These are phyloP conservation scores for Boleophthalmus pectinirostris DNA, from an alignment of 2,113 vertebrate genomes.

Conservation along the genomic window DNA sequence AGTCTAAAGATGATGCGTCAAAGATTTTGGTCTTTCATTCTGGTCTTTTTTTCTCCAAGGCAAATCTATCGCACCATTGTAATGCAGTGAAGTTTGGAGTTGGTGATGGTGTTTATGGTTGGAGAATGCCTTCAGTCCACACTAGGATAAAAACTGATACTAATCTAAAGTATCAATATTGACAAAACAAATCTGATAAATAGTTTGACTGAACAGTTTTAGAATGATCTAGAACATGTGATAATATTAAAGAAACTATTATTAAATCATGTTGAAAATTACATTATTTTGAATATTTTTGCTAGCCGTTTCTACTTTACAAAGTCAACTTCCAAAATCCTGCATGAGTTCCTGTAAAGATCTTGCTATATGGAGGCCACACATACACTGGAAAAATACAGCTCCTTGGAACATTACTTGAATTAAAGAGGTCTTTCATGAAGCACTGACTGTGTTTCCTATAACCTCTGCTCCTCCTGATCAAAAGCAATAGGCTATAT, in stretches of 20 bases:
- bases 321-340: conserved; percentile 13
- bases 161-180: no score
- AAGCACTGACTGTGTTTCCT: neutral
- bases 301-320: neutral
- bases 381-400: conserved; percentile 45
- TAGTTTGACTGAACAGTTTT: no score
- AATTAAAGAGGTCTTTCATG: conserved; percentile 46
- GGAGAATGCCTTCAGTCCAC: neutral
- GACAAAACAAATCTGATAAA: neutral
- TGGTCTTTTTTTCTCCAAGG: neutral
- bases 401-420: conserved; percentile 17
- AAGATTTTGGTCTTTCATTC: no score
- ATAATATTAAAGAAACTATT: no score
- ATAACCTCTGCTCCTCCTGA: neutral
- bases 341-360: conserved; percentile 40
- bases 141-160: no score
- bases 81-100: neutral
- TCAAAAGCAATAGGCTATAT: neutral
- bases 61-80: neutral
- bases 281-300: no score
- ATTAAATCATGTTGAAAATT: no score
- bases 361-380: conserved; percentile 33
- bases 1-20: neutral
- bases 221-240: no score
- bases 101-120: neutral